Conservation (phyloP, 2,888 invertebrate species). For the Cancer borealis region DNA sequence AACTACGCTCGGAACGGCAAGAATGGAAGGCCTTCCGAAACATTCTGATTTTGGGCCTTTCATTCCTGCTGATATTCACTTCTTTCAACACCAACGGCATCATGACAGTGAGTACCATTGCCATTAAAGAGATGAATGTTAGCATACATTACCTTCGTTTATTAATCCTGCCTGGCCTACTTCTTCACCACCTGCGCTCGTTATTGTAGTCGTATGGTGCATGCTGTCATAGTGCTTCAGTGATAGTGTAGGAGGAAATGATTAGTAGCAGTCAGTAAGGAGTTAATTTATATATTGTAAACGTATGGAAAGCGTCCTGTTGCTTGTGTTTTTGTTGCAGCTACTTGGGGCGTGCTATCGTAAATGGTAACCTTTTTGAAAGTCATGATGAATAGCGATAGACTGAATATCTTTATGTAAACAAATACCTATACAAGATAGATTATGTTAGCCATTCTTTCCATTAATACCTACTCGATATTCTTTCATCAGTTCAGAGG, state of each 20-base stretch:
- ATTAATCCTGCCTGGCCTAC: neutral
- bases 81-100: slow-evolving; percentile 99
- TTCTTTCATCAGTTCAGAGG: too few relatives aligned
- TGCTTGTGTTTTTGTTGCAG: neutral
- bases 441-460: too few relatives aligned
- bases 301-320: neutral
- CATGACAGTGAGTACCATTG: slow-evolving; percentile 81
- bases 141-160: neutral
- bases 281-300: neutral
- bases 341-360: neutral
- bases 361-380: neutral
- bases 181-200: neutral
- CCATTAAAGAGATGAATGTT: neutral
- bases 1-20: neutral
- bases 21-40: slow-evolving; percentile 82
- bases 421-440: too few relatives aligned
- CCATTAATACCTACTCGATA: too few relatives aligned
- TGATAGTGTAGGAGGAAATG: neutral
- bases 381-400: neutral
- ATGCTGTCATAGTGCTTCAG: neutral
- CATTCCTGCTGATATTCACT: slow-evolving; percentile 98
- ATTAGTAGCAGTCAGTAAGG: neutral
- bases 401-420: too few relatives aligned
- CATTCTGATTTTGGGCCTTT: slow-evolving; percentile 92
- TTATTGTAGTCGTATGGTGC: neutral